Evolutionary conservation across 1,140 invertebrate genomes (phyloP).

Genomic region (Pentalonia nigronervosa): DNA sequence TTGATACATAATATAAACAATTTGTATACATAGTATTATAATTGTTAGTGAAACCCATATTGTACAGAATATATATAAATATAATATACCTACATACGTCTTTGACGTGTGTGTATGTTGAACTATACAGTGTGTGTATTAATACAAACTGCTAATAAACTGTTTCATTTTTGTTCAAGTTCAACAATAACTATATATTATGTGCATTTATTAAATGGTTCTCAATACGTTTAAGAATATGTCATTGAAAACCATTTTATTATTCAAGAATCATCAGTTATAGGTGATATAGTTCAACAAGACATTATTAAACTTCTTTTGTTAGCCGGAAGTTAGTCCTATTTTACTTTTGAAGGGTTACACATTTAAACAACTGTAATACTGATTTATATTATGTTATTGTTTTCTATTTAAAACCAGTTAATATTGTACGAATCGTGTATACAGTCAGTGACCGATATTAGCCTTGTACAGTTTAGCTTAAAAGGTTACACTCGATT

Average conservation of each 20-base stretch:
- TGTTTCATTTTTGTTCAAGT: conserved; percentile 32
- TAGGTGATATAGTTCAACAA: neutral
- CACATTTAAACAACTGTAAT: conserved; percentile 7
- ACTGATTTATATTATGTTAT: conserved; percentile 38
- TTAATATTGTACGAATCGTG: conserved; percentile 13
- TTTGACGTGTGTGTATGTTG: neutral
- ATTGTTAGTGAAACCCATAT: neutral
- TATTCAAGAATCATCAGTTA: conserved; percentile 34
- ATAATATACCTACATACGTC: neutral
- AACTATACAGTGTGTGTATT: neutral
- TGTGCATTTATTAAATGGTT: conserved; percentile 21
- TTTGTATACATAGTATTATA: neutral
- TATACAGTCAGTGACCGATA: conserved; percentile 49
- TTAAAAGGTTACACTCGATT: conserved; percentile 23
- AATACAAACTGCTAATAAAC: neutral
- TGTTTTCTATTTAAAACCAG: conserved; percentile 41
- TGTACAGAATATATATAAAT: neutral
- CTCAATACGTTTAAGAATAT: conserved; percentile 25
- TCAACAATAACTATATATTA: neutral
- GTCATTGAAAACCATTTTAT: conserved; percentile 37
- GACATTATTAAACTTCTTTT: conserved; percentile 39
- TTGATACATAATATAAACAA: neutral
- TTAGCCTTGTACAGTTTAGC: conserved; percentile 35
- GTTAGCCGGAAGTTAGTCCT: neutral
- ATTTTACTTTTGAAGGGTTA: conserved; percentile 21